Evolutionary conservation across 53 echinoderm and acorn worm species (phyloP), one percentile per base, ranked within the genome.

Genomic region (Holothuria scabra): DNA sequence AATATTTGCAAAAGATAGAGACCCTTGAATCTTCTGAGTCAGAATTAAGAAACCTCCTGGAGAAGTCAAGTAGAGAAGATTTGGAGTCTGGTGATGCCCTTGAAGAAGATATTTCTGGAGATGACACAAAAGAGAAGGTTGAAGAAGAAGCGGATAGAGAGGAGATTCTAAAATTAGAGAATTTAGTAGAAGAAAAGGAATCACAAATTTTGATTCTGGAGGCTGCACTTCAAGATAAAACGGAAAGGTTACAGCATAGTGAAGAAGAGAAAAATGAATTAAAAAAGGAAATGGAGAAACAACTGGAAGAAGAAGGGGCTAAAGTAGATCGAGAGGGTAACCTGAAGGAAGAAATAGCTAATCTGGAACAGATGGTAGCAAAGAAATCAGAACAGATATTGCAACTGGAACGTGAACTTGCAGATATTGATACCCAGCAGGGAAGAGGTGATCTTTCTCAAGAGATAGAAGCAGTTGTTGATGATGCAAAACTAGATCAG

Each of bases 1-100:
- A 66, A n/a, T 84, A 92, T 24, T 33, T 71, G 28, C 87, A 92
- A 24, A 84, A 87, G 66, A 96, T 96, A 29, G 64, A 86, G 64
- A 86, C 90, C 52, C 82, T 96, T 55, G 84, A 96, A 74, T 86
- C 61, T 41, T 92, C 92, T 18, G 91, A 96, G 44, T 74, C 76
- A 69, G 91, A 94, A 70, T 76, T 92, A 66, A 90, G 79, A 60
- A 70, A 93, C 41, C 82, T 67, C 56, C 79, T 95, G 21, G 61
- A 74, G 28, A 64, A 64, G 74, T 83, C 88, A 22, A 81, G 13
- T 26, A 83, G 59, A 10, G 52, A 18, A 52, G 16, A 52, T 52
- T 18, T 16, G 52, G 52, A 2, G 4, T 52, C 59, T 25, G 9
- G 46, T 72, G 24, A 72, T 46, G 21, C 16, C 21, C 37, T 18